phyloP scores from a whole-genome alignment of 2,797 vertebrate species.

The Sebastes ruberrimus region DNA sequence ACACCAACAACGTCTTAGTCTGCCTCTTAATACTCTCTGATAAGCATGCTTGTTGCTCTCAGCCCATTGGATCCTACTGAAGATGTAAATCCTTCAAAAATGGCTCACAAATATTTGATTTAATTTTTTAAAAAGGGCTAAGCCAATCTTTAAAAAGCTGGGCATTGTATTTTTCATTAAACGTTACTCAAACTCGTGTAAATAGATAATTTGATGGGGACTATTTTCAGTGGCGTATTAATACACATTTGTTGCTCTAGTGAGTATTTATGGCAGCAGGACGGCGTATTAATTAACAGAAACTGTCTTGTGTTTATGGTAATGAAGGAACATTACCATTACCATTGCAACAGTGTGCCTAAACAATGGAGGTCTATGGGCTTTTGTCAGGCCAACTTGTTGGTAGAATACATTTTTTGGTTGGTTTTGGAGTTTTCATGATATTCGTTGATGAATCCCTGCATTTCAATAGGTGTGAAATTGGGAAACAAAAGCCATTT shows the following conservation, averaged over 20 bases:
- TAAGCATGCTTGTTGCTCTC: too few relatives aligned
- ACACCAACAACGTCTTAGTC: too few relatives aligned
- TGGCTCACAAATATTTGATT: neutral
- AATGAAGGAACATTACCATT: neutral
- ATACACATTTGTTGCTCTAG: neutral
- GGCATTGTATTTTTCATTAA: neutral
- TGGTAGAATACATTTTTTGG: neutral
- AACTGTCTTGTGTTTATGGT: neutral
- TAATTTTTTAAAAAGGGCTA: neutral
- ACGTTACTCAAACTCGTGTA: neutral
- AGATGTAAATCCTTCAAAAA: neutral
- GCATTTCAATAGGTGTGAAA: neutral
- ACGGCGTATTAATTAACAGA: neutral
- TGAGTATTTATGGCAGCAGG: neutral
- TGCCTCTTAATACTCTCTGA: too few relatives aligned
- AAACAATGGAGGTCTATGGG: neutral
- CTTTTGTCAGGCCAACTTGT: neutral
- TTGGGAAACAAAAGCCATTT: neutral
- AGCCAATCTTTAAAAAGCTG: neutral
- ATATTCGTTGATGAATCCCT: neutral
- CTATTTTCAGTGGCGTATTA: neutral
- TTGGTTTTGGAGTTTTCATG: neutral
- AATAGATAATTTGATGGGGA: neutral
- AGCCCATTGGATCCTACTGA: neutral
- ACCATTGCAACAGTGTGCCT: too few relatives aligned